These are phyloP conservation scores for Parotia lawesii DNA, from an alignment of 2,113 vertebrate genomes.

Conservation along the genomic window DNA sequence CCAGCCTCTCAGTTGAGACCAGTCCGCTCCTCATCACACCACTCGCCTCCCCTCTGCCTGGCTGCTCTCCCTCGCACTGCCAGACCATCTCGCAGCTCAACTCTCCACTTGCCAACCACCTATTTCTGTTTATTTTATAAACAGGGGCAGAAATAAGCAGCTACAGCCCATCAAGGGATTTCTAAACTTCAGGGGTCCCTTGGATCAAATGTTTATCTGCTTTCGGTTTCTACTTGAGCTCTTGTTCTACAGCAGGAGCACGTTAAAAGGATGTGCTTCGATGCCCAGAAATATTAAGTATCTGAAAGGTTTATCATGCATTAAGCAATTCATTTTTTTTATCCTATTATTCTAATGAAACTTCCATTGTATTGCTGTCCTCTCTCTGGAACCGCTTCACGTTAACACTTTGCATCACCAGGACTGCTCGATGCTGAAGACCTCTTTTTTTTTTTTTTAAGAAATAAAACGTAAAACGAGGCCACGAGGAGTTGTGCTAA, in stretches of 20 bases:
- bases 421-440: not conserved
- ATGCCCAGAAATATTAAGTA: conserved; percentile 60
- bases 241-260: conserved; percentile 49
- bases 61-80: not conserved
- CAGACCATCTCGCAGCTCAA: not conserved
- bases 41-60: not conserved
- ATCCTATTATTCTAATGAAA: conserved; percentile 37
- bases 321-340: conserved; percentile 38
- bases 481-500: conserved; percentile 59
- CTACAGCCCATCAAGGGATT: not conserved
- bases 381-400: conserved; percentile 34
- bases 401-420: conserved; percentile 50
- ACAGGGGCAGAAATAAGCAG: not conserved
- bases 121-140: not conserved
- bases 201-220: conserved; percentile 52
- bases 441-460: not conserved
- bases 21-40: not conserved
- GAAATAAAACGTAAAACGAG: conserved; percentile 40
- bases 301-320: conserved; percentile 54
- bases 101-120: not conserved
- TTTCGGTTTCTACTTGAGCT: conserved; percentile 55
- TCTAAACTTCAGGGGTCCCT: conserved; percentile 53
- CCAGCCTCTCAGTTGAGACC: not conserved
- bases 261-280: conserved; percentile 60
- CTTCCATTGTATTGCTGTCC: conserved; percentile 24